Conservation (phyloP, 2,888 invertebrate genomes). For the Ashinkailepas kermadecensis region DNA sequence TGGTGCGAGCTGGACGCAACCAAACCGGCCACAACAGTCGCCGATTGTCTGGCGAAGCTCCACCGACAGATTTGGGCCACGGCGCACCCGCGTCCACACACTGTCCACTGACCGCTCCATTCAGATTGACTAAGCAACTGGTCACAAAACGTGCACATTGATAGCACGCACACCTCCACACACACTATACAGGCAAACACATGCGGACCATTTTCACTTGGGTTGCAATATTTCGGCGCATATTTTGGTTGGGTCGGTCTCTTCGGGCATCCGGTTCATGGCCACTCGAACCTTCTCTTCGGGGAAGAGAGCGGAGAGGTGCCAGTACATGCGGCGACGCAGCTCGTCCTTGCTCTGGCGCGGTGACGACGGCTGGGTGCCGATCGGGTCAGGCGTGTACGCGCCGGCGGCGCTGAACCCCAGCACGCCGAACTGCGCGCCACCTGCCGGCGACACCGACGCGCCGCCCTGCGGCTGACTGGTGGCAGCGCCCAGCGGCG, state of each 20-base stretch:
- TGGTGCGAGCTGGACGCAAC: no score
- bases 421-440: slow-evolving; percentile 8
- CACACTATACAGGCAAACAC: background rate
- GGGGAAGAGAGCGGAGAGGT: slow-evolving; percentile 84
- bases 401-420: background rate
- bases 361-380: slow-evolving; percentile 11
- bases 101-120: background rate
- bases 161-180: background rate
- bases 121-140: no score
- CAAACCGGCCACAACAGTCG: no score
- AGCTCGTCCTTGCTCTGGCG: slow-evolving; percentile 50
- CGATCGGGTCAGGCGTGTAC: slow-evolving; percentile 18
- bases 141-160: background rate
- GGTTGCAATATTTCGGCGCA: slow-evolving; percentile 66
- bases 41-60: background rate
- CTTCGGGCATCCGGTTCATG: slow-evolving; percentile 79
- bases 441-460: slow-evolving; percentile 22
- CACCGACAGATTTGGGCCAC: background rate
- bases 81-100: background rate
- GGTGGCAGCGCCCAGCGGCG: slow-evolving; percentile 2
- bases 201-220: background rate
- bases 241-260: slow-evolving; percentile 80
- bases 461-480: slow-evolving; percentile 6
- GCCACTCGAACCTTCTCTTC: slow-evolving; percentile 80
- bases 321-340: slow-evolving; percentile 70